These are phyloP conservation scores for Pelochelys cantorii DNA, from an alignment of 2,797 vertebrate genomes.

Conservation along the genomic window DNA sequence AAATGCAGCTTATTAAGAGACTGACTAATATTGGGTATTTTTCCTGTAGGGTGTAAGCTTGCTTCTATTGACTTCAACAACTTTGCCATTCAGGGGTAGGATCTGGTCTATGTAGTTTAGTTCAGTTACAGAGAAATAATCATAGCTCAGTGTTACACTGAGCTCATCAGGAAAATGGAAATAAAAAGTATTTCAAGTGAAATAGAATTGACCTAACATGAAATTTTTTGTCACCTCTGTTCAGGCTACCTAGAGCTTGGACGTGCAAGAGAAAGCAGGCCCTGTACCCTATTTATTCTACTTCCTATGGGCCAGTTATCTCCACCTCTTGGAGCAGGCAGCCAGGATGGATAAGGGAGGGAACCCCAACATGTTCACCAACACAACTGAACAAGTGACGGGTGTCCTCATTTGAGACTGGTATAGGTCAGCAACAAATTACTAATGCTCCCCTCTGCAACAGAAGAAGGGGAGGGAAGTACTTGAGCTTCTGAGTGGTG, in stretches of 20 bases:
- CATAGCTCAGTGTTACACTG: not conserved
- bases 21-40: not conserved
- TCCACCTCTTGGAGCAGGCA: not conserved
- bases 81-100: not conserved
- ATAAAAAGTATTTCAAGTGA: too few relatives aligned
- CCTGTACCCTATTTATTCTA: not conserved
- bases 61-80: not conserved
- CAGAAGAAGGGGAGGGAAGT: not conserved
- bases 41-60: not conserved
- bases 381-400: not conserved
- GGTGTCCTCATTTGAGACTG: not conserved
- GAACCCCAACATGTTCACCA: not conserved
- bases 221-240: too few relatives aligned
- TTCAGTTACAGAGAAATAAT: not conserved
- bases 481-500: not conserved
- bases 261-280: not conserved
- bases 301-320: not conserved
- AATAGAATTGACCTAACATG: too few relatives aligned
- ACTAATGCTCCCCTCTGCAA: not conserved
- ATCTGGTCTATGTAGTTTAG: not conserved
- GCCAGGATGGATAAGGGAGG: not conserved
- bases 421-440: not conserved
- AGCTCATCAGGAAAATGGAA: not conserved
- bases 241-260: not conserved
- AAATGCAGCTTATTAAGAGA: conserved; percentile 22